These are phyloP conservation scores for Lypha dubia DNA, from an alignment of 2,888 invertebrate species.

Conservation along the genomic window DNA sequence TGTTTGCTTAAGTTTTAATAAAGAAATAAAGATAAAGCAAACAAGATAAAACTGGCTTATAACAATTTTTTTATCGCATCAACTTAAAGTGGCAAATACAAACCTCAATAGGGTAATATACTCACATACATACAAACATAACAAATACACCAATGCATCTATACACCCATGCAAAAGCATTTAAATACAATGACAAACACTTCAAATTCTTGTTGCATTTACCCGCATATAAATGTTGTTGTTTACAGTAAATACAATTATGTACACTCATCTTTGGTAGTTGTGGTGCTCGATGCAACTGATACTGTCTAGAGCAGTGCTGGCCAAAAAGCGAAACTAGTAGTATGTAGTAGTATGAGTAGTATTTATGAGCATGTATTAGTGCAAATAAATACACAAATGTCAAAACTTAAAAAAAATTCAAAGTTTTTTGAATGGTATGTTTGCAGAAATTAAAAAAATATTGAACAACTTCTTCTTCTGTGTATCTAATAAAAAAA, in stretches of 20 bases:
- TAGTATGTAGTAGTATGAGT: no score
- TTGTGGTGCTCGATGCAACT: not conserved
- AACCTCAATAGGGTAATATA: not conserved
- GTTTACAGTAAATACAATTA: not conserved
- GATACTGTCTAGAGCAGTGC: no score
- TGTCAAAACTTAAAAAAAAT: no score
- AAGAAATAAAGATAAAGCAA: not conserved
- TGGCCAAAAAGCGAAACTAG: no score
- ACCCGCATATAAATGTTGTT: not conserved
- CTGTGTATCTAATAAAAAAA: no score
- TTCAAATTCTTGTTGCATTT: not conserved
- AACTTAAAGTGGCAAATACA: not conserved
- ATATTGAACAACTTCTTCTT: no score
- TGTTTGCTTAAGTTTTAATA: not conserved
- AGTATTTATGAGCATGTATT: no score
- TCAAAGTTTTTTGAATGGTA: no score
- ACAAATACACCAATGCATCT: no score
- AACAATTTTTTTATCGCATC: not conserved
- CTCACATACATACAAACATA: no score
- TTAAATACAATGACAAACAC: not conserved
- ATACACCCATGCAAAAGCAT: not conserved
- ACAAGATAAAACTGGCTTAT: not conserved
- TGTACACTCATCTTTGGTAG: not conserved
- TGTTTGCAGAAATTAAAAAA: no score
- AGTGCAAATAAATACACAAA: no score